Conservation (phyloP, 1,140 invertebrate genomes). For the Papilio xuthus region DNA sequence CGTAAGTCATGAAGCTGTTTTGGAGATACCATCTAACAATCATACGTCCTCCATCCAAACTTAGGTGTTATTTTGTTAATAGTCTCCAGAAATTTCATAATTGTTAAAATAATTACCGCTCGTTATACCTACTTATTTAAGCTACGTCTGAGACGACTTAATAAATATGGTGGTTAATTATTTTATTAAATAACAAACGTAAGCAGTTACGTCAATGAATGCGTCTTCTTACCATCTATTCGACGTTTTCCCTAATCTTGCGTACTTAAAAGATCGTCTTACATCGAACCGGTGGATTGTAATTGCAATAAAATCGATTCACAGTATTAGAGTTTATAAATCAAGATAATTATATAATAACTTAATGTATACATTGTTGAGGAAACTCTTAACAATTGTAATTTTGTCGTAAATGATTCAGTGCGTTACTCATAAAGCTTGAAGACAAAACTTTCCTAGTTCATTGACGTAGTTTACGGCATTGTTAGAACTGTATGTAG, state of each 20-base stretch:
- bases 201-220: conserved; percentile 3
- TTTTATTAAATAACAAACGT: conserved; percentile 13
- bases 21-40: too few species aligned
- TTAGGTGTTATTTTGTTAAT: too few species aligned
- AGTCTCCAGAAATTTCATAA: too few species aligned
- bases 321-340: background rate
- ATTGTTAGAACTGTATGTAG: conserved; percentile 23
- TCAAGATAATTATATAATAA: conserved; percentile 30
- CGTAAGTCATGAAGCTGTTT: too few species aligned
- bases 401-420: conserved; percentile 13
- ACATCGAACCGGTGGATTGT: background rate
- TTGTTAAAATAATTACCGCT: too few species aligned
- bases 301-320: conserved; percentile 29
- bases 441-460: conserved; percentile 19
- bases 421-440: conserved; percentile 20
- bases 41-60: too few species aligned
- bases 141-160: background rate
- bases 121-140: too few species aligned
- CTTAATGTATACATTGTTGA: background rate
- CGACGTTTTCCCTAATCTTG: conserved; percentile 14
- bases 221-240: background rate
- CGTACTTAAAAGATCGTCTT: background rate
- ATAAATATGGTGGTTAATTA: background rate
- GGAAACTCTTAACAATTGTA: conserved; percentile 9
- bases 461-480: conserved; percentile 27